Conservation (phyloP, 2,797 vertebrate species). For the Falco peregrinus region DNA sequence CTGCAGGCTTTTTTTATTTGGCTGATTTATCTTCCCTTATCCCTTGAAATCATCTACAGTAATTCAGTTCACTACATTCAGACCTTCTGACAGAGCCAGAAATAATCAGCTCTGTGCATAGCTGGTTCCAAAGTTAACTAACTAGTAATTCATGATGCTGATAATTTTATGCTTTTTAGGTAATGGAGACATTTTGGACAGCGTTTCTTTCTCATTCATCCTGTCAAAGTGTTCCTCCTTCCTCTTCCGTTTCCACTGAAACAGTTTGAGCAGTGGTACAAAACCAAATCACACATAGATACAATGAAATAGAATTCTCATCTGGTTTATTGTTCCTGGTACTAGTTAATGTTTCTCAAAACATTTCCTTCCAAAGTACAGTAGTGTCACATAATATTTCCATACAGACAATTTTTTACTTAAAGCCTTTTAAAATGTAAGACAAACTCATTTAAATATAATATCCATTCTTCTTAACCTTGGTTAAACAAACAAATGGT, state of each 20-base stretch:
- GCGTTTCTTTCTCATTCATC: background rate
- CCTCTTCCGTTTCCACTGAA: background rate
- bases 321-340: background rate
- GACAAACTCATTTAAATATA: background rate
- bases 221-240: background rate
- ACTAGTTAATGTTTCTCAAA: background rate
- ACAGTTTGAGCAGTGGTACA: background rate
- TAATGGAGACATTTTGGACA: background rate
- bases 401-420: background rate
- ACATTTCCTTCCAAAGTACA: background rate
- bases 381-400: background rate
- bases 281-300: background rate
- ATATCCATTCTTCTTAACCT: background rate
- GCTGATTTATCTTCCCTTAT: constrained; percentile 71
- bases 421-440: background rate
- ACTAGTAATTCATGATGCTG: background rate
- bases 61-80: constrained; percentile 45
- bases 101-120: background rate
- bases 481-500: background rate
- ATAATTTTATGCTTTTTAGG: background rate
- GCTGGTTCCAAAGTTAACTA: background rate
- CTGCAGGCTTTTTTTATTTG: constrained; percentile 57
- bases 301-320: background rate
- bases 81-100: constrained; percentile 23
- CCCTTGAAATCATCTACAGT: constrained; percentile 48